Base-by-base conservation (phyloP, 2,113 vertebrate genomes). In the Heterotilapia buettikoferi region DNA sequence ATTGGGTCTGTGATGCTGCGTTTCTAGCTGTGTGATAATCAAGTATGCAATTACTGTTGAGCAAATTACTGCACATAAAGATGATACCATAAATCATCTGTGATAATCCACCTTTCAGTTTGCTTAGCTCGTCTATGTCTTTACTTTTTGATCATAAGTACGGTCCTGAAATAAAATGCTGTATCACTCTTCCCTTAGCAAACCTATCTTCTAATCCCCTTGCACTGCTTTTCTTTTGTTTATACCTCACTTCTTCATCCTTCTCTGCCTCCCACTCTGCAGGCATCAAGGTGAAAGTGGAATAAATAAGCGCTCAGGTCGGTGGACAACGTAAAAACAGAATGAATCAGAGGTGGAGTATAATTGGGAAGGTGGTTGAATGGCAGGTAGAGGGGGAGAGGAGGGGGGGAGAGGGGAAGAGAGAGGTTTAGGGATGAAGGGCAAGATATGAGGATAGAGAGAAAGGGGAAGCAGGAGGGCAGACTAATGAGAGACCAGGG, bases 401-500 rank as follows among this genome's bases (percentile, higher is more conserved):
- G n/a, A 54, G 40, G 38, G 19, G 24, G 8, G 31, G 10, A 21
- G 66, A 29, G 66, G 9, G 43, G 53, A 57, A 16, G 24, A 73
- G 26, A 24, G 54, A 61, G 61, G 59, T 86, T 81, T 83, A 36
- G 40, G 53, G 81, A 89, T 66, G 56, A 88, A 87, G 61, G 59
- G 78, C 29, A 21, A 47, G 24, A 63, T 18, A 12, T 21, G 83
- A 84, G 43, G 21, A 29, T 43, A 6, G 7, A 66, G 71, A 86
- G 81, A 56, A 71, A 87, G 71, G 19, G 19, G 38, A 81, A 54
- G 80, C 68, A 88, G 76, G 73, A 90, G 88, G 82, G 16, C 82
- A 89, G 86, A 90, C 85, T 92, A 92, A 93, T 91, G 85, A 92
- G 88, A 84, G 78, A 63, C 29, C 24, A 21, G 12, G 29, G 12